Base-by-base conservation (phyloP, 1,140 invertebrate species). In the Solen grandis region DNA sequence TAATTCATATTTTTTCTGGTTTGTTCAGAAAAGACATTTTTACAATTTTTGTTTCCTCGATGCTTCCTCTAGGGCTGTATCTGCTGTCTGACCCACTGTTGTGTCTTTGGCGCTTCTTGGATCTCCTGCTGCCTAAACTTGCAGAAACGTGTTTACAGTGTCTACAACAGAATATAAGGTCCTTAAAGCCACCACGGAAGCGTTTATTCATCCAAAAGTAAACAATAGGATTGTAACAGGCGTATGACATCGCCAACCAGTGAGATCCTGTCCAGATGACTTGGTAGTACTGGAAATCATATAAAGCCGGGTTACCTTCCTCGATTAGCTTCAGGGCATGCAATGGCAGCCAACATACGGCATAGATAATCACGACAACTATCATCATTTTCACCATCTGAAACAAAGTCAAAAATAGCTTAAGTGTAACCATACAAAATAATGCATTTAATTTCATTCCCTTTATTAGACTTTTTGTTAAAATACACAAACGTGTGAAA, bases 321-420 rank as follows among this genome's bases (percentile, higher is more conserved):
- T 91, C 91, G 2, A 92, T 85, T 14, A 94, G 54, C 31, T 93
- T 92, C 68, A 93, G 85, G 57, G 96, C 93, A 90, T 98, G 97
- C 83, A 96, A 95, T 0, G 96, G 97, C 19, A 97, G 93, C 97
- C 96, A 97, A 88, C 96, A 97, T 14, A 97, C 91, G 1, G 95
- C 96, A 90, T 97, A 98, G 2, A 96, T 96, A n/a, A 95, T 94
- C 0, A 97, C 96, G 0, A 97, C 96, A 0, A 95, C 96, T 69
- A 97, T 94, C 95, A 97, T 97, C 97, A 97, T 97, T 91, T 97
- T 97, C 78, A 97, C 94, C 96, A 97, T 97, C 97, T 97, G 95
- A 29, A 95, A 95, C 82, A 90, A 91, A 87, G 90, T 89, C n/a
- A n/a, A n/a, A n/a, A n/a, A n/a, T n/a, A n/a, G n/a, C 90, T 66